Percentiles rank a stretch among this genome's conserved stretches.
Conservation (phyloP, 1,140 invertebrate species). For the Eumeta japonica region DNA sequence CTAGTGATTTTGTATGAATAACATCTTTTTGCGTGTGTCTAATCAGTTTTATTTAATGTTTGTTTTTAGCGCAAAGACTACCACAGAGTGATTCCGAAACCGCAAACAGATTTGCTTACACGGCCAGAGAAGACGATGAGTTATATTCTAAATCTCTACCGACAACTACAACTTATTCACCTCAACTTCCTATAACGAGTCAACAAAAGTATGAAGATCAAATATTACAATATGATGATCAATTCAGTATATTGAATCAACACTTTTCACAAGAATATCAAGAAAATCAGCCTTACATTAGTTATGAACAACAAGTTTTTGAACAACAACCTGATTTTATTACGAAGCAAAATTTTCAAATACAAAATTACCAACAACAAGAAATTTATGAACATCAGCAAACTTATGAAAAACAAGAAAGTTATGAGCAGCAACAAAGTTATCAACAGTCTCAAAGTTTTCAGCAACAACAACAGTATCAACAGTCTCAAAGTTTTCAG, state of each 20-base stretch:
- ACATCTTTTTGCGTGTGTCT: too few relatives aligned
- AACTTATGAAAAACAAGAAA: conserved; percentile 16
- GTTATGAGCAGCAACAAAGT: conserved; percentile 18
- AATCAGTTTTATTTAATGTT: too few relatives aligned
- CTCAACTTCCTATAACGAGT: background rate
- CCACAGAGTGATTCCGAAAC: too few relatives aligned
- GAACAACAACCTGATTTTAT: too few relatives aligned
- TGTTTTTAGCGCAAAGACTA: background rate
- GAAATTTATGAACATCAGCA: conserved; percentile 18
- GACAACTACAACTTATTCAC: background rate
- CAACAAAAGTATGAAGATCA: too few relatives aligned
- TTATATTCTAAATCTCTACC: background rate
- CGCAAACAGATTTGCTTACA: background rate
- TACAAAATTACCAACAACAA: conserved; percentile 11
- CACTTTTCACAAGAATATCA: too few relatives aligned
- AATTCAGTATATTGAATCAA: too few relatives aligned
- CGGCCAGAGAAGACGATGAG: background rate
- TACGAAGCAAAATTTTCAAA: too few relatives aligned
- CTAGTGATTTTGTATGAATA: too few relatives aligned
- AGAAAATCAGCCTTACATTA: too few relatives aligned
- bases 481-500: conserved; percentile 20
- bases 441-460: conserved; percentile 20
- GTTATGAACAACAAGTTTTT: too few relatives aligned
- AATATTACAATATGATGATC: too few relatives aligned
- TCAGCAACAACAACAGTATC: conserved; percentile 21